Evolutionary conservation across 1,140 invertebrate genomes (phyloP), one percentile per base, ranked within the genome.

Genomic region (Calycopis cecrops): DNA sequence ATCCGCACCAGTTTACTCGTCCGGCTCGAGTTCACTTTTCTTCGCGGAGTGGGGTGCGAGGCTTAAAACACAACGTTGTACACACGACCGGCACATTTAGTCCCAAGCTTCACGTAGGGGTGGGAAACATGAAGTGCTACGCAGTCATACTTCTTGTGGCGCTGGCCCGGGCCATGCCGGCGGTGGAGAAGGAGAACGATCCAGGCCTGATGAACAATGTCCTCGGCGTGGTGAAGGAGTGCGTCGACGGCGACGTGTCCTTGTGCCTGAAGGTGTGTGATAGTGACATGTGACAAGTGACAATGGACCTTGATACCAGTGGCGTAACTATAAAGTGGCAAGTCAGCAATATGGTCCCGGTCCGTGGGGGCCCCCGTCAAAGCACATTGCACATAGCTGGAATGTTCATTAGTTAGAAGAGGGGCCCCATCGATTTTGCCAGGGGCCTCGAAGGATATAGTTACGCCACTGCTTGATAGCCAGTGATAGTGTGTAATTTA

Each of bases 191-290:
- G 34, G 77, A 82, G 28, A 74, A 71, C 48, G 79, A 84, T 48
- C 71, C 69, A n/a, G 69, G 74, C 35, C 21, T 80, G 9, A 64
- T 80, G 9, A 70, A 60, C 1, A 72, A 69, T 48, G 77, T 87
- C 16, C 49, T 87, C 0, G 74, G 78, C 4, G 76, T 71, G 3
- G 79, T 87, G 12, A 87, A 87, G 61, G 77, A 87, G 59, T 87
- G 83, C 47, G 67, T 71, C 10, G 81, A 86, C 16, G 77, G 66
- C 40, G 81, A 86, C 57, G 70, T 83, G 35, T 75, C 81, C 37
- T 65, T 87, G 71, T 87, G 83, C 54, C 62, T 85, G 4, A 87
- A 87, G 83, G 83, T 85, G 67, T 73, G 79, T 80, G 73, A 28
- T 28, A 28, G 21, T 28, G 21, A 3, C 2, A 28, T 28, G 21